These are phyloP conservation scores for Monopis laevigella DNA, from an alignment of 2,888 invertebrate genomes.

Conservation along the genomic window DNA sequence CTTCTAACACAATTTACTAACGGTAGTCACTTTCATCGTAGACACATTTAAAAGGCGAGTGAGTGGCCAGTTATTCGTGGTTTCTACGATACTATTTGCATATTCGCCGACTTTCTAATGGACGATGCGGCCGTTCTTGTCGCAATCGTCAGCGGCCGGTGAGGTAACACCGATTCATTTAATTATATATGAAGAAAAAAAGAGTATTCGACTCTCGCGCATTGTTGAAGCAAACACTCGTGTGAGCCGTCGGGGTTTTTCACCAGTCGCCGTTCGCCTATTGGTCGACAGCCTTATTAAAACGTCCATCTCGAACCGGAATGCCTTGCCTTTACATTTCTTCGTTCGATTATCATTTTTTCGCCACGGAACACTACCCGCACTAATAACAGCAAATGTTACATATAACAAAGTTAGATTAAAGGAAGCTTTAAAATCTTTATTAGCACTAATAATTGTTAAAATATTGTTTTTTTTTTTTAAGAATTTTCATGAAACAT, in stretches of 20 bases:
- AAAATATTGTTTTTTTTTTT: too few species aligned
- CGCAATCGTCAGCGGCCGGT: conserved; percentile 57
- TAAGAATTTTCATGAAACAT: too few species aligned
- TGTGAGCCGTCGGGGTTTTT: conserved; percentile 34
- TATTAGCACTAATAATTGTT: too few species aligned
- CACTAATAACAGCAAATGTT: conserved; percentile 11
- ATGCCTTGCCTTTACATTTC: conserved; percentile 38
- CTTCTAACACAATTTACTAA: conserved; percentile 56
- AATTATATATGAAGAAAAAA: conserved; percentile 50
- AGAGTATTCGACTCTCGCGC: conserved; percentile 41
- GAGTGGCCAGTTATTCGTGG: conserved; percentile 66
- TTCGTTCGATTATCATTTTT: conserved; percentile 33
- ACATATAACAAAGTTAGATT: too few species aligned
- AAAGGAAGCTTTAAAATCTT: too few species aligned
- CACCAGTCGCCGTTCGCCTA: conserved; percentile 30
- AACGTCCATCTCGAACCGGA: conserved; percentile 42
- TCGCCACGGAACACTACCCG: conserved; percentile 25
- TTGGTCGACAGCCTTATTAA: conserved; percentile 36
- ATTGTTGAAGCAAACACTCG: conserved; percentile 42
- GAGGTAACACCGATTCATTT: conserved; percentile 63
- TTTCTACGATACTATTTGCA: conserved; percentile 68
- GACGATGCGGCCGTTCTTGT: conserved; percentile 62
- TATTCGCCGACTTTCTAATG: conserved; percentile 68
- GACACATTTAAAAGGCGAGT: conserved; percentile 61
- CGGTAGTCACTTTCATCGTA: conserved; percentile 65